Base-by-base conservation (phyloP, 2,888 invertebrate species). In the Ctena decussata region DNA sequence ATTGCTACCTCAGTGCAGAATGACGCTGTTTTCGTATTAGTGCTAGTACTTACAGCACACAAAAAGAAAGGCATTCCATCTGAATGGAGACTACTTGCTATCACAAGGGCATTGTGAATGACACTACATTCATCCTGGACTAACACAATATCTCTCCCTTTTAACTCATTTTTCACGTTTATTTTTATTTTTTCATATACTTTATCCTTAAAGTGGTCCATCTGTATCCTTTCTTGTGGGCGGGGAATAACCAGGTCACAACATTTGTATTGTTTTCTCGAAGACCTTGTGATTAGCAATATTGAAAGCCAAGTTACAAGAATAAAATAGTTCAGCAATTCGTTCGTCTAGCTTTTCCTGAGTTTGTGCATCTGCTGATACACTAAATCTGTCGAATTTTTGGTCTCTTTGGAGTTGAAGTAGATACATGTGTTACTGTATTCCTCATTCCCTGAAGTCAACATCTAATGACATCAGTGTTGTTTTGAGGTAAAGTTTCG, bases 81-180 rank as follows among this genome's bases (percentile, higher is more conserved):
- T 35, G 39, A n/a, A 6, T 76, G 75, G 24, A 87, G n/a, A 27
- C 77, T 76, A 24, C 78, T 75, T 2, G 82, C 85, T 32, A 87
- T 82, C 30, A 82, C 81, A 30, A 82, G 83, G 18, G 72, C 80
- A 53, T 87, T 87, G 70, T 87, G 85, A 11, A 82, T 87, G 57
- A 74, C 80, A 83, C 81, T 84, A 80, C 83, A 85, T 8, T 80
- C 80, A 53, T 85, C 85, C 49, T 85, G 80, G 3, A 80, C 39
- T 21, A 87, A 37, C 18, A 74, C 71, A 15, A 65, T 80, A 37
- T 75, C 57, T 77, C 85, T 85, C 15, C 85, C 85, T 24, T 83
- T 60, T 15, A 84, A 53, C 30, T 80, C 76, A 18, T 21, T n/a
- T 15, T 27, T 60, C 49, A 87, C 73, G 11, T 60, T 78, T 12